Evolutionary conservation across 1,140 invertebrate species (phyloP).

Genomic region (Orius insidiosus): DNA sequence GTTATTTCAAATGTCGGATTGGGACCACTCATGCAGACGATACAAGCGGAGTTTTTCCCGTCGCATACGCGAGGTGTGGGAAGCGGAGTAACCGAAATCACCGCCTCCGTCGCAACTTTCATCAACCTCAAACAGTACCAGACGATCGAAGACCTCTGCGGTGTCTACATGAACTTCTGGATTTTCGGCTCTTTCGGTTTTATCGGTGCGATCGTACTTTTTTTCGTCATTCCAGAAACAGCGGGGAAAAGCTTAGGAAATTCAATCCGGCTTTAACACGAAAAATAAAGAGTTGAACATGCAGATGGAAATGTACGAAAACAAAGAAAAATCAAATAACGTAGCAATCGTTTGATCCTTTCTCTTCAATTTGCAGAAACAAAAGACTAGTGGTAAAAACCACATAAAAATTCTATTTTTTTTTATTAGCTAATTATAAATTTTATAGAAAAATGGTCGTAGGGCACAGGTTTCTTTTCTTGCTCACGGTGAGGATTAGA

Average conservation of each 20-base stretch:
- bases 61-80: slow-evolving; percentile 29
- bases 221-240: slow-evolving; percentile 12
- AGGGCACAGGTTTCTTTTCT: no score
- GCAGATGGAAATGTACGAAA: neutral
- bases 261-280: slow-evolving; percentile 7
- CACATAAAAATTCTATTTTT: no score
- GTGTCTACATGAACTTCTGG: slow-evolving; percentile 15
- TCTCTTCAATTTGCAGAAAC: no score
- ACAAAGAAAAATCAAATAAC: neutral
- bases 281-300: neutral
- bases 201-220: slow-evolving; percentile 13
- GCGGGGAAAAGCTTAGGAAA: slow-evolving; percentile 15
- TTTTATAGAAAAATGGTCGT: no score
- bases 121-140: slow-evolving; percentile 17
- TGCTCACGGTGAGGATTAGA: no score
- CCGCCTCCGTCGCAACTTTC: slow-evolving; percentile 23
- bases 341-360: neutral
- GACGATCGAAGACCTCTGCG: slow-evolving; percentile 8
- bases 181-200: slow-evolving; percentile 13
- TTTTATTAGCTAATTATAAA: no score
- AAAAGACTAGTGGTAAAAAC: no score
- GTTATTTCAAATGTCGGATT: slow-evolving; percentile 26
- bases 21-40: slow-evolving; percentile 28
- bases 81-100: slow-evolving; percentile 26
- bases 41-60: slow-evolving; percentile 29